phyloP scores from a whole-genome alignment of 2,888 invertebrate genomes.

The Megamerina dolium region DNA sequence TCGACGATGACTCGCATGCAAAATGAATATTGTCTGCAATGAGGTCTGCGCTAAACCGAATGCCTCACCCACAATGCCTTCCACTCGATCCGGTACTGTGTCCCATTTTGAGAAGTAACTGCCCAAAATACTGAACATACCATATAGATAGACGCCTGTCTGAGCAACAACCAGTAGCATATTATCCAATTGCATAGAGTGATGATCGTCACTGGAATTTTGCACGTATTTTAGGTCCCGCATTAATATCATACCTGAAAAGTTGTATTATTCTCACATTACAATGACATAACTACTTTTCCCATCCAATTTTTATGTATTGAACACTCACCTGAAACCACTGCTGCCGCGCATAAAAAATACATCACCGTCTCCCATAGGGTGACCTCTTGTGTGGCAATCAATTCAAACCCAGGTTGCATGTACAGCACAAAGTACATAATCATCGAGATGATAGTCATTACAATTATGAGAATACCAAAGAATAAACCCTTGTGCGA shows the following conservation, averaged over 20 bases:
- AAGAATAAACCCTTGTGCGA: constrained; percentile 73
- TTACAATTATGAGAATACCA: constrained; percentile 70
- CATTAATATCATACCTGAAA: constrained; percentile 57
- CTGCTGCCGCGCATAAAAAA: constrained; percentile 59
- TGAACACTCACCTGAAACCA: constrained; percentile 51
- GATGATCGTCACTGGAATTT: constrained; percentile 53
- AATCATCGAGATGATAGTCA: constrained; percentile 79
- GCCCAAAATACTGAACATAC: constrained; percentile 78
- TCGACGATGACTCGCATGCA: constrained; percentile 68
- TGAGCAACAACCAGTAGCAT: constrained; percentile 80
- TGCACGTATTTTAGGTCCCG: constrained; percentile 58
- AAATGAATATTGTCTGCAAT: constrained; percentile 71
- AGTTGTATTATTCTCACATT: neutral
- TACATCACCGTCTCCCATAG: constrained; percentile 71
- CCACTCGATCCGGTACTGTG: constrained; percentile 52
- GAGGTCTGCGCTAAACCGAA: constrained; percentile 72
- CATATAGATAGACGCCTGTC: constrained; percentile 83
- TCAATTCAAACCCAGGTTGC: constrained; percentile 56
- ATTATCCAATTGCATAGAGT: constrained; percentile 59
- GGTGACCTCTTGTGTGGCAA: constrained; percentile 69
- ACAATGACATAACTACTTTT: too few species aligned
- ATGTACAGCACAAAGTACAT: constrained; percentile 82
- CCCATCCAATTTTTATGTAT: too few species aligned
- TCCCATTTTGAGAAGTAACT: constrained; percentile 47
- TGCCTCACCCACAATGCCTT: constrained; percentile 64